Evolutionary conservation across 2,797 vertebrate species (phyloP).

Genomic region (Bradypodion ventrale): DNA sequence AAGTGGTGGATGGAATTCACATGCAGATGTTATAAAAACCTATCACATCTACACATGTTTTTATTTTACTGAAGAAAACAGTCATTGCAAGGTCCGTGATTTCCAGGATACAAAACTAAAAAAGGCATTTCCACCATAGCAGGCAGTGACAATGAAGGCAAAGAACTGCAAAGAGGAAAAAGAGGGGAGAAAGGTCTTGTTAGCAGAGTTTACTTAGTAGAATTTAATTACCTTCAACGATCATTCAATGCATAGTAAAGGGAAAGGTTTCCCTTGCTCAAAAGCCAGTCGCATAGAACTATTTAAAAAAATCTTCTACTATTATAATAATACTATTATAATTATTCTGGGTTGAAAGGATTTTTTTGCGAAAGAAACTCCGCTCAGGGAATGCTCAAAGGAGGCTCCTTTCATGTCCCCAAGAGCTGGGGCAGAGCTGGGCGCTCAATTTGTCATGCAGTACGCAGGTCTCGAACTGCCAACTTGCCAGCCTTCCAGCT

Average conservation of each 20-base stretch:
- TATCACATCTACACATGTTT: conserved; percentile 55
- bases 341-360: no score
- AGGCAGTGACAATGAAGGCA: conserved; percentile 83
- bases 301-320: no score
- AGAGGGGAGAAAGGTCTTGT: conserved; percentile 20
- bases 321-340: no score
- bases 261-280: no score
- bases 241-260: rapidly evolving
- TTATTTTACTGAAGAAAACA: conserved; percentile 21
- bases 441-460: no score
- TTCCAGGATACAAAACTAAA: conserved; percentile 87
- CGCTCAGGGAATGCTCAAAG: no score
- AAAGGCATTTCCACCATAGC: conserved; percentile 86
- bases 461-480: no score
- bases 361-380: no score
- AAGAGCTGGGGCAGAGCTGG: no score
- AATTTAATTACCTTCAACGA: not conserved
- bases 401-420: no score
- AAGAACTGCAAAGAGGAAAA: conserved; percentile 76
- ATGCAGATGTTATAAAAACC: conserved; percentile 38
- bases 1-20: not conserved
- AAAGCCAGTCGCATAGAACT: no score
- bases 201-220: not conserved
- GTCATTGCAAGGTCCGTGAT: conserved; percentile 77
- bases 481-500: no score